These are phyloP conservation scores for Microctonus aethiopoides DNA, from an alignment of 2,888 invertebrate species.

Conservation along the genomic window DNA sequence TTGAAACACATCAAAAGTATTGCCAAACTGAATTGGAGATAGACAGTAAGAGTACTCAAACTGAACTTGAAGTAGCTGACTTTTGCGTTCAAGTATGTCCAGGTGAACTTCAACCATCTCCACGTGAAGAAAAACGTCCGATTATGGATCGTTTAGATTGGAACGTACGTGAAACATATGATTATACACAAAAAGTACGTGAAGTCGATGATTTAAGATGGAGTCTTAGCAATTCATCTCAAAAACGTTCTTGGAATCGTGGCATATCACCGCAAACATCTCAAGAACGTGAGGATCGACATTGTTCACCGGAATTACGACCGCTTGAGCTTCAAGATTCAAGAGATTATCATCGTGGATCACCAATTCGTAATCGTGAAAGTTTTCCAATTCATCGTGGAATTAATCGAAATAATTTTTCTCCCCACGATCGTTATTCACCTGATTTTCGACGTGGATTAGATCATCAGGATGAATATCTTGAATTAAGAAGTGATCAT, in stretches of 20 bases:
- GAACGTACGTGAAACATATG: slow-evolving; percentile 57
- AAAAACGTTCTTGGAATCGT: slow-evolving; percentile 50
- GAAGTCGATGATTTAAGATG: slow-evolving; percentile 59
- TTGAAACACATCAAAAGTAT: slow-evolving; percentile 58
- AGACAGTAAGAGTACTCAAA: slow-evolving; percentile 43
- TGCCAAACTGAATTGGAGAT: slow-evolving; percentile 58
- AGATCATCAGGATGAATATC: slow-evolving; percentile 50
- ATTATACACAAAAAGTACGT: slow-evolving; percentile 50
- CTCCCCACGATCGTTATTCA: slow-evolving; percentile 45
- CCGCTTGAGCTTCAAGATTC: slow-evolving; percentile 43
- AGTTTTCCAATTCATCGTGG: slow-evolving; percentile 35
- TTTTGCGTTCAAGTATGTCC: slow-evolving; percentile 44
- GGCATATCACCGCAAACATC: slow-evolving; percentile 41
- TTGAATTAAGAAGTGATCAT: slow-evolving; percentile 51
- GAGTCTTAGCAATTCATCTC: slow-evolving; percentile 57
- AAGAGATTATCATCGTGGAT: slow-evolving; percentile 43
- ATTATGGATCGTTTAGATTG: slow-evolving; percentile 62
- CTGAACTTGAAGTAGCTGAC: slow-evolving; percentile 36
- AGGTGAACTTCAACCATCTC: slow-evolving; percentile 39
- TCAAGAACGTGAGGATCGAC: slow-evolving; percentile 46
- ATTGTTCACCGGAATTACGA: slow-evolving; percentile 37
- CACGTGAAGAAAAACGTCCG: slow-evolving; percentile 55
- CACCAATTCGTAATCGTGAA: slow-evolving; percentile 47
- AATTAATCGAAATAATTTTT: slow-evolving; percentile 15
- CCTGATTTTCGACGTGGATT: slow-evolving; percentile 46